Percentiles rank a stretch among this genome's conserved stretches.
Evolutionary conservation across 2,888 invertebrate species (phyloP).

Genomic region (Brachycybe producta): DNA sequence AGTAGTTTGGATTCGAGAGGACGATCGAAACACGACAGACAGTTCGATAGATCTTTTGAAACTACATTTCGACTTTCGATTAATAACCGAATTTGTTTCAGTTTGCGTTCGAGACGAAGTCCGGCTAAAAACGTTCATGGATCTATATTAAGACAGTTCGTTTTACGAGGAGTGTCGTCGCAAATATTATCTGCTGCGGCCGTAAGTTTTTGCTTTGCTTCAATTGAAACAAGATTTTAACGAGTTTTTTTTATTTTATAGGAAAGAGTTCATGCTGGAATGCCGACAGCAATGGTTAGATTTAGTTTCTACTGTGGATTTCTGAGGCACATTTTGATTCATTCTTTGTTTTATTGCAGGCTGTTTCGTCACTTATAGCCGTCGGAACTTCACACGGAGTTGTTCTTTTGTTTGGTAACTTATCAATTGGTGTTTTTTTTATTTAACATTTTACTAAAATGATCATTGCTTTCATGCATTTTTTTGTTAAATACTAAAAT

Average conservation of each 20-base stretch:
- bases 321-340: neutral
- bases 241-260: conserved; percentile 31
- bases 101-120: neutral
- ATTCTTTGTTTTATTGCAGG: conserved; percentile 30
- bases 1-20: conserved; percentile 29
- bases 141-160: conserved; percentile 59
- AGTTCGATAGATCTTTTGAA: neutral
- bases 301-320: neutral
- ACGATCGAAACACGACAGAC: conserved; percentile 20
- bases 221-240: neutral
- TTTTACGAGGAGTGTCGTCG: conserved; percentile 76
- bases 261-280: conserved; percentile 79
- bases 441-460: neutral
- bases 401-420: conserved; percentile 65
- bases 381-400: conserved; percentile 90
- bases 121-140: conserved; percentile 30
- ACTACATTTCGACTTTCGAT: neutral
- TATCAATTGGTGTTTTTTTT: neutral
- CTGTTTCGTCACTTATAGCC: conserved; percentile 63
- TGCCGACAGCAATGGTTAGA: conserved; percentile 55
- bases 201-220: neutral
- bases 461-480: conserved; percentile 5
- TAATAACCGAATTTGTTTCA: neutral
- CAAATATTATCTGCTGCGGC: conserved; percentile 67
- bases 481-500: too few relatives aligned